A percentile compares a stretch with the other conserved stretches of the same genome.
phyloP scores from a whole-genome alignment of 1,140 invertebrate genomes.

The Tetragnatha versicolor region DNA sequence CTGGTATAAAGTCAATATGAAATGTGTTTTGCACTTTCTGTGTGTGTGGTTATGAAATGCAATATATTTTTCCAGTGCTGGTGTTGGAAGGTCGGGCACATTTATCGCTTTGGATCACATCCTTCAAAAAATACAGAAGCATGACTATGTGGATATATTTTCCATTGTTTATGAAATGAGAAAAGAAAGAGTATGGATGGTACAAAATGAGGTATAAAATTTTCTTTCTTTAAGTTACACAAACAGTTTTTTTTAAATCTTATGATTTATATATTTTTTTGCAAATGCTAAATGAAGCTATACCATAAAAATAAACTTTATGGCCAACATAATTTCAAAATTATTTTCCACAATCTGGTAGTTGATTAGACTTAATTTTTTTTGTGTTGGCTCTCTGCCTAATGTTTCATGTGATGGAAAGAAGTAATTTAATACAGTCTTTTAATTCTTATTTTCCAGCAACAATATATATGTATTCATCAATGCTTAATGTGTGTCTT shows the following conservation, averaged over 20 bases:
- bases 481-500: slow-evolving; percentile 92
- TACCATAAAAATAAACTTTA: no score
- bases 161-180: slow-evolving; percentile 96
- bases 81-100: slow-evolving; percentile 88
- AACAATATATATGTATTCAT: slow-evolving; percentile 96
- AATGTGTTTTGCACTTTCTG: no score
- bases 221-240: no score
- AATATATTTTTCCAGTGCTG: slow-evolving; percentile 70
- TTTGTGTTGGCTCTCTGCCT: no score
- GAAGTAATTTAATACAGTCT: no score
- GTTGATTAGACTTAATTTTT: no score
- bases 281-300: no score
- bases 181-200: slow-evolving; percentile 97
- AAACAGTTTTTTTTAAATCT: neutral
- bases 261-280: neutral
- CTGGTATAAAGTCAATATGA: no score
- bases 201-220: slow-evolving; percentile 71
- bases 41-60: no score
- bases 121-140: slow-evolving; percentile 68
- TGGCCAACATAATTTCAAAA: neutral
- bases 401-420: no score
- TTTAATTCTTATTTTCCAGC: no score
- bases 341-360: no score
- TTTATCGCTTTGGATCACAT: slow-evolving; percentile 94
- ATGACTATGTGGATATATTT: slow-evolving; percentile 92